Evolutionary conservation across 2,113 vertebrate species (phyloP).

Genomic region (Periophthalmodon schlosseri): DNA sequence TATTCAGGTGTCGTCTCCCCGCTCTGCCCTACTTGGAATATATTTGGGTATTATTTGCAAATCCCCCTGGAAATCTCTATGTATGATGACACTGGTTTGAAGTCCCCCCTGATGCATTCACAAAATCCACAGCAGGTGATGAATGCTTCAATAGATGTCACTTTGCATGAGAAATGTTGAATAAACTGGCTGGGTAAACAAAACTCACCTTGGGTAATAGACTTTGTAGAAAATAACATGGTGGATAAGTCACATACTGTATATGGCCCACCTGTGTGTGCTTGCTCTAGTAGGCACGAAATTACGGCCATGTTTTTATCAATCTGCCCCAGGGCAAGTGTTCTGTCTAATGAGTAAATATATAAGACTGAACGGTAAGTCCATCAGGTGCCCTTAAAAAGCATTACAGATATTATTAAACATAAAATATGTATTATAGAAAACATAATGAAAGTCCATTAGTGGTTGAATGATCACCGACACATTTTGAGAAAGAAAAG

Average conservation of each 20-base stretch:
- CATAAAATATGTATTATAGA: too few relatives aligned
- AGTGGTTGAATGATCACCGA: too few relatives aligned
- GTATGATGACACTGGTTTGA: constrained; percentile 11
- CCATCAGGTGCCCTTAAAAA: too few relatives aligned
- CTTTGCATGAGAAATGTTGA: constrained; percentile 7
- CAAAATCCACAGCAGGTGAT: constrained; percentile 13
- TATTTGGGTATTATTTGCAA: constrained; percentile 50
- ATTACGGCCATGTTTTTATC: background rate
- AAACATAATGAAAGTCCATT: too few relatives aligned
- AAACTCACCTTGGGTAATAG: background rate
- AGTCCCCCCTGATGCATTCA: background rate
- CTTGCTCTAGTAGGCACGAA: background rate
- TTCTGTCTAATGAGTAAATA: too few relatives aligned
- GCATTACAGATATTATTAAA: too few relatives aligned
- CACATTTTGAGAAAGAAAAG: too few relatives aligned
- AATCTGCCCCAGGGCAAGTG: background rate
- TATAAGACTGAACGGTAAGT: too few relatives aligned
- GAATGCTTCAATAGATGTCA: constrained; percentile 25
- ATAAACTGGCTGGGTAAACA: background rate
- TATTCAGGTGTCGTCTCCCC: constrained; percentile 18
- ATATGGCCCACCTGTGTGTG: background rate
- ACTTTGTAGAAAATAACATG: background rate
- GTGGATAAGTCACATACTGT: background rate
- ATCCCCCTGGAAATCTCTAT: constrained; percentile 19
- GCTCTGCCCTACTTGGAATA: constrained; percentile 26